Conservation (phyloP, 2,797 vertebrate genomes). For the Spinus pinus region DNA sequence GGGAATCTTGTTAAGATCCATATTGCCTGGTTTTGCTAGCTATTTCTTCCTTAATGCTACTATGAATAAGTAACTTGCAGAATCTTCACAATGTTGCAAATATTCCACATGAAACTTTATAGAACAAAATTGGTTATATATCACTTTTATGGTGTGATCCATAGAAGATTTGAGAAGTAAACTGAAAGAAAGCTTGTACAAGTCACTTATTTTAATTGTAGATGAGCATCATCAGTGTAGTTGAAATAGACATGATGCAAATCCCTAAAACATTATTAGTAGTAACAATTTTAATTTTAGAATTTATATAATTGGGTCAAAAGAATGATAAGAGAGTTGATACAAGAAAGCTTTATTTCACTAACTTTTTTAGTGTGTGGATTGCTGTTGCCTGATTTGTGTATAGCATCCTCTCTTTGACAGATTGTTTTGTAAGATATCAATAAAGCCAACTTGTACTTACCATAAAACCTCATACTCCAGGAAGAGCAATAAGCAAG, state of each 20-base stretch:
- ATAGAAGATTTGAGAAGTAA: neutral
- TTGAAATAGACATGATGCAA: neutral
- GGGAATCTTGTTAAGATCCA: neutral
- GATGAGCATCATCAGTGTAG: neutral
- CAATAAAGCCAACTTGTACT: neutral
- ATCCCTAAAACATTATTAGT: neutral
- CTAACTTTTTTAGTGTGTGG: neutral
- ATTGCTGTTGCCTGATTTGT: neutral
- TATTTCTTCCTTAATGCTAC: neutral
- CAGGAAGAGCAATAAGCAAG: neutral
- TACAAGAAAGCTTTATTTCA: neutral
- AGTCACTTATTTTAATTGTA: neutral
- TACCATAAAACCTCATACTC: neutral
- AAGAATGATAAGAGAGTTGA: neutral
- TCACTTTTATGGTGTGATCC: neutral
- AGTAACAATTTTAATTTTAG: neutral
- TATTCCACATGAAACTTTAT: neutral
- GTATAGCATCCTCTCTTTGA: neutral
- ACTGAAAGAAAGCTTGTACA: neutral
- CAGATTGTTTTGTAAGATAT: neutral
- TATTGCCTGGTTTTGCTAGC: neutral
- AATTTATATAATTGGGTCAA: neutral
- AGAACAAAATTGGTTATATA: neutral
- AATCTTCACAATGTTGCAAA: neutral
- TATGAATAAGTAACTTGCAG: neutral